Percentiles rank a stretch among this genome's conserved stretches.
Evolutionary conservation across 2,113 vertebrate genomes (phyloP).

Genomic region (Camelus bactrianus): DNA sequence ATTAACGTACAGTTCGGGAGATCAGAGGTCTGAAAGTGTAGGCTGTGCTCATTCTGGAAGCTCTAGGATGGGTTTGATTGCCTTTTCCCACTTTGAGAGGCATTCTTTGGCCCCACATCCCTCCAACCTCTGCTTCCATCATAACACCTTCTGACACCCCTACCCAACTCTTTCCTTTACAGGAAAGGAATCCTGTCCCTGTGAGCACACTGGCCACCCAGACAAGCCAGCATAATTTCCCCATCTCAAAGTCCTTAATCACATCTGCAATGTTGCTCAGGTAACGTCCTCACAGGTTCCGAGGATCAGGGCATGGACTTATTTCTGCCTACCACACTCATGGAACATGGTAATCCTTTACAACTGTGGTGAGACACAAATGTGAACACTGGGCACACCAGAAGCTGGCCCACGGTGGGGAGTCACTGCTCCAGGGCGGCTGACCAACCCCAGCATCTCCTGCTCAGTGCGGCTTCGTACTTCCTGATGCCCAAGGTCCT

Average conservation of each 20-base stretch:
- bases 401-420: not conserved
- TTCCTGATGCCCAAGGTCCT: not conserved
- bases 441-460: not conserved
- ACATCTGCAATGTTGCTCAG: not conserved
- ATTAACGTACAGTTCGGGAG: not conserved
- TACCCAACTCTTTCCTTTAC: not conserved
- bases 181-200: not conserved
- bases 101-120: not conserved
- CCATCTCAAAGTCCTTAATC: not conserved
- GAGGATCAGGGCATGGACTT: not conserved
- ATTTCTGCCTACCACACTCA: not conserved
- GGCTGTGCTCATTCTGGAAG: not conserved
- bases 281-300: not conserved
- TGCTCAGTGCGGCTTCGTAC: rapidly evolving
- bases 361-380: not conserved
- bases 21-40: not conserved
- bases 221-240: not conserved
- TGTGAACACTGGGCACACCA: not conserved
- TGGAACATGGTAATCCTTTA: not conserved
- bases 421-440: not conserved
- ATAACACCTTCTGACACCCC: not conserved
- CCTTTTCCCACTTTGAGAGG: not conserved
- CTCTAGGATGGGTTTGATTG: rapidly evolving
- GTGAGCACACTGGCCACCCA: not conserved
- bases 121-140: not conserved